Conservation (phyloP, 1,140 invertebrate species). For the Vanessa tameamea region DNA sequence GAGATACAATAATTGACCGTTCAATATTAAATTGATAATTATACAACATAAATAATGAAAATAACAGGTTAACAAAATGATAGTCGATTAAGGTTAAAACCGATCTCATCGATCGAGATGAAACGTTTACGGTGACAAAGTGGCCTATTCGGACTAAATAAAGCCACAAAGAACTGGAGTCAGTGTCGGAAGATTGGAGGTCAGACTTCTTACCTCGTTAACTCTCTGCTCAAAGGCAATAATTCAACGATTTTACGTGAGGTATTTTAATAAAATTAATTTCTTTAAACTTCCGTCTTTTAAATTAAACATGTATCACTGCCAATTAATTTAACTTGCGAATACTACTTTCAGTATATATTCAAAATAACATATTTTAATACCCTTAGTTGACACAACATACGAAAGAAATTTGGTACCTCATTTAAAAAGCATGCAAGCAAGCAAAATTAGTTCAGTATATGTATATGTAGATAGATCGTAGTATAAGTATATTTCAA, state of each 20-base stretch:
- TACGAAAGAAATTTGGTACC: too few species aligned
- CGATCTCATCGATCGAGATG: constrained; percentile 26
- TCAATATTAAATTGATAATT: constrained; percentile 22
- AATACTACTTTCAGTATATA: background rate
- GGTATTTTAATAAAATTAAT: constrained; percentile 54
- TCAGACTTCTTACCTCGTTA: constrained; percentile 52
- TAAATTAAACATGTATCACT: constrained; percentile 13
- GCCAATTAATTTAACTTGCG: background rate
- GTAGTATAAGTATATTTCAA: too few species aligned
- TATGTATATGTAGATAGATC: too few species aligned
- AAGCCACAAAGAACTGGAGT: constrained; percentile 43
- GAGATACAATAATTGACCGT: constrained; percentile 21
- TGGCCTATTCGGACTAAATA: constrained; percentile 47
- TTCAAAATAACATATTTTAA: background rate
- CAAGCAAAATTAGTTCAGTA: too few species aligned
- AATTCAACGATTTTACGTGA: constrained; percentile 55
- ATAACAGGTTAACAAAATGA: constrained; percentile 18
- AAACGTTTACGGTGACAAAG: constrained; percentile 33
- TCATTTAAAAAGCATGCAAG: too few species aligned
- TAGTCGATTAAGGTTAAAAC: constrained; percentile 26
- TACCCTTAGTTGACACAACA: too few species aligned
- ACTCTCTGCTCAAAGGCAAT: constrained; percentile 52
- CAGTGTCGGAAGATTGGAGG: constrained; percentile 36
- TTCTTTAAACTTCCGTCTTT: constrained; percentile 53
- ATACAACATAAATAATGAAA: constrained; percentile 24